Percentiles rank a stretch among this genome's conserved stretches.
These are phyloP conservation scores for Alosa sapidissima DNA, from an alignment of 2,797 vertebrate genomes.

Conservation along the genomic window DNA sequence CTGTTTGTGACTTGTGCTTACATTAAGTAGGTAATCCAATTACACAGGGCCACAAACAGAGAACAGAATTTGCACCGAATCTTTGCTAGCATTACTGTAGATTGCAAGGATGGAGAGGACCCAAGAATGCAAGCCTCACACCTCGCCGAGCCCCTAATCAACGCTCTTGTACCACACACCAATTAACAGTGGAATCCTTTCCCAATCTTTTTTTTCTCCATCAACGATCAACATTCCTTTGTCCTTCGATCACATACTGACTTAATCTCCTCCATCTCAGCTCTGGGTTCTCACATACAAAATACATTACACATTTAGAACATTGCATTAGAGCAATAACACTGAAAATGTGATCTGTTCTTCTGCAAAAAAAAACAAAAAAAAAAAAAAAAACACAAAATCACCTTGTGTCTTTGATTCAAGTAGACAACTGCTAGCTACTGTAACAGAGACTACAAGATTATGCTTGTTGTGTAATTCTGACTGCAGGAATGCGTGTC, in stretches of 20 bases:
- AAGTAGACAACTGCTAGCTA: background rate
- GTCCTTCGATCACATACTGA: background rate
- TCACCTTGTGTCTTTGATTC: background rate
- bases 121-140: background rate
- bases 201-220: background rate
- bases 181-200: background rate
- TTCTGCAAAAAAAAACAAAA: background rate
- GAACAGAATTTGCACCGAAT: background rate
- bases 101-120: background rate
- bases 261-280: background rate
- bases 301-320: background rate
- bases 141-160: background rate
- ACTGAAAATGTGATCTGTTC: background rate
- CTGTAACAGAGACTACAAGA: background rate
- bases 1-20: background rate
- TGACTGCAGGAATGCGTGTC: background rate
- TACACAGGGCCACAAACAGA: background rate
- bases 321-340: background rate
- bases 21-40: background rate
- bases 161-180: background rate
- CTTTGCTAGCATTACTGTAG: background rate
- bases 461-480: constrained; percentile 14
- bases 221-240: background rate
- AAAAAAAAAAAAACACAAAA: no score
- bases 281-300: background rate